Evolutionary conservation across 2,888 invertebrate genomes (phyloP).

Genomic region (Euspilapteryx auroguttella): DNA sequence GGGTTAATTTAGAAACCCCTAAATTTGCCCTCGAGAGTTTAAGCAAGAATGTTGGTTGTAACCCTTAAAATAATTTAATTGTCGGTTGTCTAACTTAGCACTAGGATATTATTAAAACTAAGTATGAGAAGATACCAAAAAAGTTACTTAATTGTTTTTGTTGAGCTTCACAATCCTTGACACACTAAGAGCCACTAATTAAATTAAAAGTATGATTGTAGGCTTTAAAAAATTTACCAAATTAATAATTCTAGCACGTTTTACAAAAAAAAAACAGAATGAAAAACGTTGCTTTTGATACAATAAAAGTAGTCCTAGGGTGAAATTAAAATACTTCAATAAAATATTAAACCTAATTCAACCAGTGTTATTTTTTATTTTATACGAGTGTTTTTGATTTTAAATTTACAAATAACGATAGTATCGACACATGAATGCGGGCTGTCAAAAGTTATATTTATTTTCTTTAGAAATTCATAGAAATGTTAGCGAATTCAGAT

Average conservation of each 20-base stretch:
- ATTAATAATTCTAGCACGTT: not conserved
- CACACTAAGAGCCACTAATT: conserved; percentile 34
- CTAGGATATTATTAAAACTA: conserved; percentile 48
- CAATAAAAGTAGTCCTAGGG: too few species aligned
- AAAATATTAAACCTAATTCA: too few species aligned
- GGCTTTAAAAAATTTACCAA: conserved; percentile 14
- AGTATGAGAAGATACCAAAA: conserved; percentile 44
- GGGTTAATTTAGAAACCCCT: conserved; percentile 7
- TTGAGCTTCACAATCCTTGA: conserved; percentile 22
- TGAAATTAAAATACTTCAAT: too few species aligned
- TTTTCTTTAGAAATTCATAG: conserved; percentile 59
- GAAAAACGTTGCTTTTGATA: too few species aligned
- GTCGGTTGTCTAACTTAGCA: conserved; percentile 41
- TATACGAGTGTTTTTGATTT: conserved; percentile 29
- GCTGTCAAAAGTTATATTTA: conserved; percentile 61
- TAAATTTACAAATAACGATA: conserved; percentile 48
- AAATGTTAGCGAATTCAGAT: conserved; percentile 45
- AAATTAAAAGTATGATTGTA: conserved; percentile 43
- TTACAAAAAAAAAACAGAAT: conserved; percentile 6
- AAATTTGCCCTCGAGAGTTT: conserved; percentile 3
- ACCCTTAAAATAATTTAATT: conserved; percentile 37
- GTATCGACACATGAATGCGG: conserved; percentile 38
- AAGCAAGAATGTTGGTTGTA: conserved; percentile 12
- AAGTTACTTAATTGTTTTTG: conserved; percentile 17
- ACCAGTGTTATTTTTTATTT: conserved; percentile 16